phyloP scores from a whole-genome alignment of 1,140 invertebrate genomes.

The Euura saliciscinereae region DNA sequence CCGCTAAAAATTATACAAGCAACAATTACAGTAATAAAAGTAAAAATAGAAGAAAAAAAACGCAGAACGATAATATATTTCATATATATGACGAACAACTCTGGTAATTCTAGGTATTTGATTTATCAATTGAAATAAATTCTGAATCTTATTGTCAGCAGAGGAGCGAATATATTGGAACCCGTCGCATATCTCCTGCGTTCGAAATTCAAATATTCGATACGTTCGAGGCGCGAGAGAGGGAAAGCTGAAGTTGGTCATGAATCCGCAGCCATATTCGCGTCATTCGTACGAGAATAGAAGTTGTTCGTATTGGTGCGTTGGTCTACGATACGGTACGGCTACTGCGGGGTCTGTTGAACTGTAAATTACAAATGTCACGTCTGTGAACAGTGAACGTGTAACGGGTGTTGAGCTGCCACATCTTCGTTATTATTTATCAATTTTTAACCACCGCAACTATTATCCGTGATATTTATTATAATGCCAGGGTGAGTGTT shows the following conservation, averaged over 20 bases:
- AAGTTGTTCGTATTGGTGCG: not conserved
- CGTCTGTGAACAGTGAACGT: not conserved
- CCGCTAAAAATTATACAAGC: no score
- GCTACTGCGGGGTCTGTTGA: not conserved
- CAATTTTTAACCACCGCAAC: not conserved
- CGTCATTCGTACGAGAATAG: not conserved
- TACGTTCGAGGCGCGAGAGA: not conserved
- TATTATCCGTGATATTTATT: not conserved
- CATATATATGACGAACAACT: no score
- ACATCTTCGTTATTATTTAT: not conserved
- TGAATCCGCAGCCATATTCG: not conserved
- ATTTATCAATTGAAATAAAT: no score
- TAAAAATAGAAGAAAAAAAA: no score
- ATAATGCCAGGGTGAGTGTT: not conserved
- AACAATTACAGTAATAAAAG: no score
- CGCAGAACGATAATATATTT: no score
- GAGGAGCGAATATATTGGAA: no score
- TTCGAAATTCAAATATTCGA: not conserved
- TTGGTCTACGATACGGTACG: not conserved
- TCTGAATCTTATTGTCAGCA: no score
- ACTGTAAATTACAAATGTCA: slow-evolving; percentile 4
- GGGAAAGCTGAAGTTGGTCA: not conserved
- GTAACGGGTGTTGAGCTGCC: not conserved
- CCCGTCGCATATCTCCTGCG: no score
- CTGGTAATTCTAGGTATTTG: no score